Conservation (phyloP, 2,888 invertebrate genomes). For the Eumacrocentrus americanus region DNA sequence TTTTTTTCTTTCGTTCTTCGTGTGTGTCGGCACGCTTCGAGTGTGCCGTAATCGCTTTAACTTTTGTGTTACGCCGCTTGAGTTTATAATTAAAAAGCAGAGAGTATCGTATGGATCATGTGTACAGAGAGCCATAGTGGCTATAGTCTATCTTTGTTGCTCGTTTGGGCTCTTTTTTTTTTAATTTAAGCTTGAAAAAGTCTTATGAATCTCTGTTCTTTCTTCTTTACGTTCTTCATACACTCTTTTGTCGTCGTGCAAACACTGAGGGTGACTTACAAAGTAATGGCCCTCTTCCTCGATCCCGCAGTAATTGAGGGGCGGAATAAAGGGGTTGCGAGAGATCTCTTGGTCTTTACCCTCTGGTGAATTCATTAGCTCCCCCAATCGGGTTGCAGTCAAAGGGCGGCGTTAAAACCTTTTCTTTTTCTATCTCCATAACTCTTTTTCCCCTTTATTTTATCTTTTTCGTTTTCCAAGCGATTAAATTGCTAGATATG, state of each 20-base stretch:
- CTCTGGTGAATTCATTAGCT: constrained; percentile 24
- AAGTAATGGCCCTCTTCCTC: constrained; percentile 38
- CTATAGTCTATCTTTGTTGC: no score
- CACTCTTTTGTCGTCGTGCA: constrained; percentile 28
- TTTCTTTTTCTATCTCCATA: neutral
- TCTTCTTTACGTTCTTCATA: neutral
- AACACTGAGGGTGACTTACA: constrained; percentile 38
- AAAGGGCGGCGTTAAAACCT: constrained; percentile 15
- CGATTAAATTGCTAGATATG: constrained; percentile 2
- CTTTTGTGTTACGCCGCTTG: constrained; percentile 1
- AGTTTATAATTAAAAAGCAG: neutral
- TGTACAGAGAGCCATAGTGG: no score
- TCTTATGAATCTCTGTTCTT: neutral
- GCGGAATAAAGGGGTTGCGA: constrained; percentile 18
- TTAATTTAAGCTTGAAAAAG: neutral
- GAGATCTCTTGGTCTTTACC: constrained; percentile 14
- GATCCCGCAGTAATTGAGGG: constrained; percentile 41
- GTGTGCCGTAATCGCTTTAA: constrained; percentile 10
- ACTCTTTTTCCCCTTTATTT: neutral
- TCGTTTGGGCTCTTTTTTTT: neutral
- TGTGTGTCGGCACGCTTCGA: neutral
- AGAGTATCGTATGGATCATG: no score
- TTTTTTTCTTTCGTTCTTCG: constrained; percentile 15
- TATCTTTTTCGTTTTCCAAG: neutral
- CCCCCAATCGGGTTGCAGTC: constrained; percentile 16